These are phyloP conservation scores for Ciconia maguari DNA, from an alignment of 2,113 vertebrate species.

Conservation along the genomic window DNA sequence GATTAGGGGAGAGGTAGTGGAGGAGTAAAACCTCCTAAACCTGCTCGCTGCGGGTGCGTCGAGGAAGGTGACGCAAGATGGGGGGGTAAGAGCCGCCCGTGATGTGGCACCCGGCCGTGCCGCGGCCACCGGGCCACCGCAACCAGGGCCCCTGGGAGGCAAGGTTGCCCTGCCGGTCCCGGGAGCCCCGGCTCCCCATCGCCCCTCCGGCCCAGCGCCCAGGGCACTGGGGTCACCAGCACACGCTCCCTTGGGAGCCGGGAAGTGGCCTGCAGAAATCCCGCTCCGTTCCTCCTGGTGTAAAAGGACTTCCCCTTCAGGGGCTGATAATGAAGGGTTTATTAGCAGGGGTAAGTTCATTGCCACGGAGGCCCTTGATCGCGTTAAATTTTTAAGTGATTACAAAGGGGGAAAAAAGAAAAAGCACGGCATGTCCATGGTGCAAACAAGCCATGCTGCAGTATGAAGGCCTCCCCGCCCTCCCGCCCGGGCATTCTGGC, in stretches of 20 bases:
- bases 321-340: background rate
- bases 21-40: background rate
- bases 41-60: background rate
- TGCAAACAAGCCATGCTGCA: background rate
- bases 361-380: background rate
- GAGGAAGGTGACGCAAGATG: background rate
- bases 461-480: background rate
- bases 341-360: background rate
- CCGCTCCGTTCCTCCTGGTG: background rate
- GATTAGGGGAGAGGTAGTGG: background rate
- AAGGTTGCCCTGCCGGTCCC: background rate
- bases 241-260: background rate
- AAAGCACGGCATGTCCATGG: fast-evolving
- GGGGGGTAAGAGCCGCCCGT: background rate
- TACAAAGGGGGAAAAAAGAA: background rate
- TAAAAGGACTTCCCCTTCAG: background rate
- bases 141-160: background rate
- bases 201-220: fast-evolving
- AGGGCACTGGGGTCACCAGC: background rate
- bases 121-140: background rate
- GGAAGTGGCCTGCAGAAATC: background rate
- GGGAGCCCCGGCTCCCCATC: fast-evolving
- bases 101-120: background rate
- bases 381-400: background rate
- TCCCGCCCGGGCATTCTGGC: fast-evolving